These are phyloP conservation scores for Emmelina monodactyla DNA, from an alignment of 2,888 invertebrate species.

Conservation along the genomic window DNA sequence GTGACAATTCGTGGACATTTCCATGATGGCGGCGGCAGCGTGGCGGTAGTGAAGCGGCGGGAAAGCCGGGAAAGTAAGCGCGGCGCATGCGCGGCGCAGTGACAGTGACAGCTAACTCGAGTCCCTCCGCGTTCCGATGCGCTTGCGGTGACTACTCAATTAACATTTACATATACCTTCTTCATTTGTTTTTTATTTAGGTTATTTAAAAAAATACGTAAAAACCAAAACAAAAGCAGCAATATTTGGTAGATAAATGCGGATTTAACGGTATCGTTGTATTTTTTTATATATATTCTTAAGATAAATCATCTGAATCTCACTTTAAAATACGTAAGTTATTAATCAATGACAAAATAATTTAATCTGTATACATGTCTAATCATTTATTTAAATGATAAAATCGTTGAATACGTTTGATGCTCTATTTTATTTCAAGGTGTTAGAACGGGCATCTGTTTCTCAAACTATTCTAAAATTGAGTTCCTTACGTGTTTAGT, in stretches of 20 bases:
- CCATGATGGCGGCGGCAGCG: neutral
- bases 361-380: no score
- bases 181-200: neutral
- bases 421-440: conserved; percentile 14
- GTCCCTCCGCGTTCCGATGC: conserved; percentile 47
- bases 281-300: no score
- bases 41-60: conserved; percentile 35
- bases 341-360: no score
- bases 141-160: conserved; percentile 10
- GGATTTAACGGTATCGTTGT: no score
- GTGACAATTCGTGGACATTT: no score
- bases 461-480: conserved; percentile 18
- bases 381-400: no score
- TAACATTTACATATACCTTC: no score
- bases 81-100: conserved; percentile 24
- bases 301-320: no score
- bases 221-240: neutral
- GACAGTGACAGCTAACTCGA: no score
- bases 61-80: conserved; percentile 45
- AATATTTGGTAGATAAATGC: conserved; percentile 2
- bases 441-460: conserved; percentile 16
- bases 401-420: neutral
- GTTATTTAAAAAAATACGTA: neutral
- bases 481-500: conserved; percentile 37
- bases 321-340: no score